Base-by-base conservation (phyloP, 2,797 vertebrate genomes). In the Cetoscarus ocellatus region DNA sequence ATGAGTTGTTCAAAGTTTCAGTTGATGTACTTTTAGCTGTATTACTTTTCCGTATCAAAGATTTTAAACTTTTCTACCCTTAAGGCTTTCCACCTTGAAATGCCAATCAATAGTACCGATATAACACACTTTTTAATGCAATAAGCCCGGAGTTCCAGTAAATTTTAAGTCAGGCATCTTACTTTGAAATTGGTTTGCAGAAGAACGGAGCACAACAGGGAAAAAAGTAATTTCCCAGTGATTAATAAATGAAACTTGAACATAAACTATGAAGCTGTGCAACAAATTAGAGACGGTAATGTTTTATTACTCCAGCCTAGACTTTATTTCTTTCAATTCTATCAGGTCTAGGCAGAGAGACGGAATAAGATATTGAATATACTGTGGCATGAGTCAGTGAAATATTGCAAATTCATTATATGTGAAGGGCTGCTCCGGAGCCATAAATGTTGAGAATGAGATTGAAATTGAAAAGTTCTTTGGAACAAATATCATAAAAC, bases 391-490 rank as follows among this genome's bases (percentile, higher is more conserved):
- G 82, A 86, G 81, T 59, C 63, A 61, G 55, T 90, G 83, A 92
- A 88, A 92, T 90, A 91, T 85, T 85, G 82, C 78, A 88, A 88
- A 93, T 91, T 88, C 86, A 90, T 91, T 92, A 84, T 75, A 86
- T 84, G 75, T 71, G 77, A 86, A 90, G 86, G 84, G 86, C 90
- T 91, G 86, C 89, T 91, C 86, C 86, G 86, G 85, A 91, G 88
- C 90, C 76, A 90, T 91, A 92, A 92, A 92, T 91, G 88, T 91
- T 89, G 83, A 66, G 82, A 93, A 91, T 88, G 88, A 92, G 88
- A 92, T 90, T 92, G 92, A 88, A 93, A 93, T 91, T 92, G 90
- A 92, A 94, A 92, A 92, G 82, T 90, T 91, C 79, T 88, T 88
- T 79, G 80, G 67, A 87, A 88, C 88, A 91, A 90, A 91, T 89